Percentiles rank a stretch among this genome's conserved stretches.
phyloP scores from a whole-genome alignment of 2,797 vertebrate species.

The Rhinella marina region DNA sequence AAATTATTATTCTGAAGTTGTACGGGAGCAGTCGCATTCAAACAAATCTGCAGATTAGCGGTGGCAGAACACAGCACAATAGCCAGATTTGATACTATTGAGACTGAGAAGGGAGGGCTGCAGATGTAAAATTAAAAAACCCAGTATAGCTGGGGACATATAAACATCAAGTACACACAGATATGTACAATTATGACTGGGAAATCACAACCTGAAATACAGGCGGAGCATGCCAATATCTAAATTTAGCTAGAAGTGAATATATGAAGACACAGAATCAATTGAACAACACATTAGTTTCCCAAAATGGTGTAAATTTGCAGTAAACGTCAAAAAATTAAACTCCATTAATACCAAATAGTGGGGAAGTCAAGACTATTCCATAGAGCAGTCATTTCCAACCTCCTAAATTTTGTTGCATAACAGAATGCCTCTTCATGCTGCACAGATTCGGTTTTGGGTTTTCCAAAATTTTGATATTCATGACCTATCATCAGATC shows the following conservation, averaged over 20 bases:
- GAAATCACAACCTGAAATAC: neutral
- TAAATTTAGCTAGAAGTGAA: neutral
- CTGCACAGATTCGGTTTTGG: too few relatives aligned
- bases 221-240: neutral
- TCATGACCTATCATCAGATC: too few relatives aligned
- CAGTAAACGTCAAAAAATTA: too few relatives aligned
- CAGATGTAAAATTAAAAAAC: conserved; percentile 29
- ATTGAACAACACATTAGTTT: neutral
- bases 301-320: too few relatives aligned
- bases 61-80: conserved; percentile 23
- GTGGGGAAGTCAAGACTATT: too few relatives aligned
- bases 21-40: conserved; percentile 38
- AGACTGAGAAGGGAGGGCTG: conserved; percentile 27
- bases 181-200: neutral
- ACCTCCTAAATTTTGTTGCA: too few relatives aligned
- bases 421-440: too few relatives aligned
- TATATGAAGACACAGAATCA: neutral
- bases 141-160: neutral
- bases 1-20: conserved; percentile 54
- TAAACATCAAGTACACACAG: neutral
- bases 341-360: too few relatives aligned
- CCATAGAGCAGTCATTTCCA: too few relatives aligned
- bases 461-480: too few relatives aligned
- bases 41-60: conserved; percentile 46
- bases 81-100: conserved; percentile 22